Conservation (phyloP, 2,888 invertebrate genomes). For the Willowsia nigromaculata region DNA sequence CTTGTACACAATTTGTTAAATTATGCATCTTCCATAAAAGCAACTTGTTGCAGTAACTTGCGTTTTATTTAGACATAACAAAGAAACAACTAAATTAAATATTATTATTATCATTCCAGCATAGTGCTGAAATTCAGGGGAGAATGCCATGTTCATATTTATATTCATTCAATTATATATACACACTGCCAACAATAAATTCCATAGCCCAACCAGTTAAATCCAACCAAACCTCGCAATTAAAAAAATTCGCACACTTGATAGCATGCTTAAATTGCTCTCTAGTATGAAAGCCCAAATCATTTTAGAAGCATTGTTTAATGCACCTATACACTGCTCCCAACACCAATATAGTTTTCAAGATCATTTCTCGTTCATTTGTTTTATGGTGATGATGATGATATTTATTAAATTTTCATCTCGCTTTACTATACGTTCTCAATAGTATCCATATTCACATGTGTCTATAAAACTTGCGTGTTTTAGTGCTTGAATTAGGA, state of each 20-base stretch:
- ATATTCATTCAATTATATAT: not conserved
- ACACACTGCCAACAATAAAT: not conserved
- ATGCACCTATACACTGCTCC: not conserved
- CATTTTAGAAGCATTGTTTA: not conserved
- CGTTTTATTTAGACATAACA: not conserved
- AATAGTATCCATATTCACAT: not conserved
- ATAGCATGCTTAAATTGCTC: not conserved
- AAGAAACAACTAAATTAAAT: not conserved
- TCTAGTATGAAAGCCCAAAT: not conserved
- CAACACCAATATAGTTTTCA: slow-evolving; percentile 2
- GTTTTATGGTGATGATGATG: slow-evolving; percentile 16
- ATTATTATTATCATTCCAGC: not conserved
- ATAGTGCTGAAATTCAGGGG: not conserved
- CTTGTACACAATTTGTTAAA: not conserved
- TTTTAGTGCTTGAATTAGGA: not conserved
- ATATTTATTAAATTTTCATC: not conserved
- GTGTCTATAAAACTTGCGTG: not conserved
- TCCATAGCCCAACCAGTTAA: slow-evolving; percentile 51
- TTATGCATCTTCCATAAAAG: not conserved
- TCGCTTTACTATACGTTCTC: not conserved
- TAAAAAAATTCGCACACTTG: slow-evolving; percentile 46
- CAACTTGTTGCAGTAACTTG: not conserved
- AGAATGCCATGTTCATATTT: not conserved
- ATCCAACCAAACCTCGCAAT: slow-evolving; percentile 19
- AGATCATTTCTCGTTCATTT: slow-evolving; percentile 49